Evolutionary conservation across 2,113 vertebrate species (phyloP), one percentile per base, ranked within the genome.

Genomic region (Hemichromis elongatus): DNA sequence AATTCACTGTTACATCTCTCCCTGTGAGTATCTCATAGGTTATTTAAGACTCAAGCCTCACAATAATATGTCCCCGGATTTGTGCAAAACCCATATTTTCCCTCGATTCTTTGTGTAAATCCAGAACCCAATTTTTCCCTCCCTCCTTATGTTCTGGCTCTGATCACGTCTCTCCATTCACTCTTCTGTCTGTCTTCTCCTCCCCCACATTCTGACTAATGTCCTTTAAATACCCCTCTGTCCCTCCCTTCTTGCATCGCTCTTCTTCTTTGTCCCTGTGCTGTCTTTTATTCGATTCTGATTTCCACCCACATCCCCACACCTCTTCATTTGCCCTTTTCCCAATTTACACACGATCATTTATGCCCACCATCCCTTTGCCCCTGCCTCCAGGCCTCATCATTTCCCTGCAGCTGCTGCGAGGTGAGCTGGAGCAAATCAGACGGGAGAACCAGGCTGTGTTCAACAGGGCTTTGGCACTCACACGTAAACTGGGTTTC

Each of bases 341-440:
- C 35, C 50, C 79, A 53, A 42, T 84, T 83, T 68, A 24, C 40
- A 57, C 47, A 24, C 11, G 2, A 30, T 33, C 47, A 16, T 16
- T 54, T 35, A 19, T 54, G 16, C 47, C 56, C 50, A 28, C 19
- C 54, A 50, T 13, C 55, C 59, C 3, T 50, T 63, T 82, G 56
- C 37, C 12, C 19, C 89, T 53, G 91, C 18, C 94, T 86, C 88
- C 91, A 99, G 98, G 98, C 92, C 97, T 99, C 94, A 99, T 99
- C 88, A 97, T 99, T 91, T 99, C 98, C 90, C 96, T 99, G 82
- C 98, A 99, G 94, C 96, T 99, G 89, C 96, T 99, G 92, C 97
- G 97, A 81, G 98, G 98, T 3, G 98, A 99, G 94, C 97, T 99
- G 97, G 98, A 99, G 86, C 98, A 98, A 93, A 97, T 99, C 92